A percentile compares a stretch with the other conserved stretches of the same genome.
These are phyloP conservation scores for Tetragonula carbonaria DNA, from an alignment of 2,888 invertebrate genomes.

Conservation along the genomic window DNA sequence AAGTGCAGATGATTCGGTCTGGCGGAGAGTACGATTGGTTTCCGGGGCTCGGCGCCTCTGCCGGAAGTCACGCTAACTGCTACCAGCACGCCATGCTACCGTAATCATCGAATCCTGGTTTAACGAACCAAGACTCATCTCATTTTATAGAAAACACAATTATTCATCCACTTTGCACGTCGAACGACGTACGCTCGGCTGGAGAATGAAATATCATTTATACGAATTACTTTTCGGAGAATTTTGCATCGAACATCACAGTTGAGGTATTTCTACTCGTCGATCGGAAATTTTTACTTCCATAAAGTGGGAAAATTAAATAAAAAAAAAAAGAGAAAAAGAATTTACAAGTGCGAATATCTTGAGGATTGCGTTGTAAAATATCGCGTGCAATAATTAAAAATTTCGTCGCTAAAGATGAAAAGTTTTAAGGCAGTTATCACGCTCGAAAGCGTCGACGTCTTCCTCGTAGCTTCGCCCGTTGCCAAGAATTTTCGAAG, in stretches of 20 bases:
- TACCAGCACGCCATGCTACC: conserved; percentile 70
- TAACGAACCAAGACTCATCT: conserved; percentile 30
- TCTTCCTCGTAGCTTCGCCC: neutral
- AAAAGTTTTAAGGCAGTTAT: too few relatives aligned
- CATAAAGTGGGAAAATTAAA: too few relatives aligned
- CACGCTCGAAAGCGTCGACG: too few relatives aligned
- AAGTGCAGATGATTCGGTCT: conserved; percentile 74
- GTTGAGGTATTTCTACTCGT: neutral
- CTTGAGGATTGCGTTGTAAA: too few relatives aligned
- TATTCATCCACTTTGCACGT: neutral
- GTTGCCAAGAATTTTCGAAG: neutral
- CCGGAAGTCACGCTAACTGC: conserved; percentile 77
- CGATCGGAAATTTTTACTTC: neutral
- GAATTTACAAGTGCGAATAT: too few relatives aligned
- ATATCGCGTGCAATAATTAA: too few relatives aligned
- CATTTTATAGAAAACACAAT: conserved; percentile 9
- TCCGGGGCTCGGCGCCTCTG: conserved; percentile 75
- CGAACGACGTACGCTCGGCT: neutral
- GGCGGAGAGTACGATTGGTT: conserved; percentile 75
- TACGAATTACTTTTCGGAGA: neutral
- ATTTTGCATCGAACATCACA: neutral
- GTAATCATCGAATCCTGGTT: conserved; percentile 45
- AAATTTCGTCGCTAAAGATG: too few relatives aligned
- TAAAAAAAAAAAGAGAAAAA: too few relatives aligned
- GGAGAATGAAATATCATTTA: neutral